Conservation (phyloP, 2,797 vertebrate genomes). For the Syndactyla subalaris region DNA sequence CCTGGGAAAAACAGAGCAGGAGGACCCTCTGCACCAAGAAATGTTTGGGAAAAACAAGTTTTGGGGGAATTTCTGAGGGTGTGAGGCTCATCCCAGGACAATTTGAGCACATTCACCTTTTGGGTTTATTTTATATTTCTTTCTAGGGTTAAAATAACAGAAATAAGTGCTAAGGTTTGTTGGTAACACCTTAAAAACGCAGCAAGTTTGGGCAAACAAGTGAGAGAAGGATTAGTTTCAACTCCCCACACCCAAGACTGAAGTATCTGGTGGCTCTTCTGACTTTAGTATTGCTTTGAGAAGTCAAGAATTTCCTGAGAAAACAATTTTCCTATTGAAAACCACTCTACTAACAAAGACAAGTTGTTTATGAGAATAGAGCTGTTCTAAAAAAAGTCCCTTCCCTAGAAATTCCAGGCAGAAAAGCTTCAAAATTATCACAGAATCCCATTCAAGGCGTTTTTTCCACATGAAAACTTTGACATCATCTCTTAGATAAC, state of each 20-base stretch:
- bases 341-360: neutral
- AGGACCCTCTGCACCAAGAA: too few relatives aligned
- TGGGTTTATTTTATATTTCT: too few relatives aligned
- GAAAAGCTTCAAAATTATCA: neutral
- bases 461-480: neutral
- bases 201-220: neutral
- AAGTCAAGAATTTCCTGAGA: neutral
- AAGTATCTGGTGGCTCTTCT: neutral
- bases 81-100: too few relatives aligned
- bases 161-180: too few relatives aligned
- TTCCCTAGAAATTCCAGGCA: neutral
- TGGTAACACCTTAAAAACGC: neutral
- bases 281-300: neutral
- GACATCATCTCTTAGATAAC: neutral
- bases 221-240: neutral
- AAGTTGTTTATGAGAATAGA: neutral
- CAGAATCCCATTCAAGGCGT: neutral
- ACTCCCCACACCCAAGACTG: neutral
- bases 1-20: too few relatives aligned
- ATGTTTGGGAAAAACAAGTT: too few relatives aligned
- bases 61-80: too few relatives aligned
- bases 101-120: too few relatives aligned
- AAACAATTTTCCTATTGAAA: neutral
- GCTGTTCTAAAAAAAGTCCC: neutral
- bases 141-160: too few relatives aligned